Base-by-base conservation (phyloP, 92 coral and sea anemone genomes). In the Micromussa lordhowensis region DNA sequence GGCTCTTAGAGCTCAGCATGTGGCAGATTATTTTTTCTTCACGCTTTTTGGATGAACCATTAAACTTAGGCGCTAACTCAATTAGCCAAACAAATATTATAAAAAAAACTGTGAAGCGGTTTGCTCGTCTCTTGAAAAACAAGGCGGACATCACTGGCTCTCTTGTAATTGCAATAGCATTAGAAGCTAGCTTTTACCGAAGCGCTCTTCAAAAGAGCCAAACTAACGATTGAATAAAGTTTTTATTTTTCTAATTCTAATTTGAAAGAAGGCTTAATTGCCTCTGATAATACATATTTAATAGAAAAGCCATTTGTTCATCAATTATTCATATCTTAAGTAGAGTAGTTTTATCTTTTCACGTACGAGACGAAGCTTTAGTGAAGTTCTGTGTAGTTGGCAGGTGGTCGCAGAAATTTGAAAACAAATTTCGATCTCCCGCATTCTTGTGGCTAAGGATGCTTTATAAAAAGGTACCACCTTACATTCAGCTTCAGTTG, bases 11-110 rank as follows among this genome's bases (percentile, higher is more conserved):
- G 3, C 70, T 14, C 80, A 73, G 79, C 88, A 74, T 84, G 88
- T 84, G 88, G 88, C 59, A 78, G 53, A 84, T 36, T 84, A 32
- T 73, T 24, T 35, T 15, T 7, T 34, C 58, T 73, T 84, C 80
- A 84, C 88, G 88, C 88, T 80, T 74, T 58, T 74, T 73, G 51
- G 28, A 53, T 53, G 78, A 35, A 36, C 49, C 28, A 34, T 73
- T 36, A 17, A 38, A 34, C 78, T 73, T 28, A 73, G 24, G 51
- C 12, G 15, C 16, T 34, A 36, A 19, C 2, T n/a, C 17, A 6
- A n/a, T 68, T 68, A 12, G 32, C 32, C 51, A 8, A 68, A 66
- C 26, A 9, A 72, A 36, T 14, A 44, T 44, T 44, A 13, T 44
- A 44, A 44, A 32, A 71, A 7, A 32, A 71, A 7, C 22, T 9